Evolutionary conservation across 2,888 invertebrate species (phyloP), one percentile per base, ranked within the genome.

Genomic region (Drosophila recens): DNA sequence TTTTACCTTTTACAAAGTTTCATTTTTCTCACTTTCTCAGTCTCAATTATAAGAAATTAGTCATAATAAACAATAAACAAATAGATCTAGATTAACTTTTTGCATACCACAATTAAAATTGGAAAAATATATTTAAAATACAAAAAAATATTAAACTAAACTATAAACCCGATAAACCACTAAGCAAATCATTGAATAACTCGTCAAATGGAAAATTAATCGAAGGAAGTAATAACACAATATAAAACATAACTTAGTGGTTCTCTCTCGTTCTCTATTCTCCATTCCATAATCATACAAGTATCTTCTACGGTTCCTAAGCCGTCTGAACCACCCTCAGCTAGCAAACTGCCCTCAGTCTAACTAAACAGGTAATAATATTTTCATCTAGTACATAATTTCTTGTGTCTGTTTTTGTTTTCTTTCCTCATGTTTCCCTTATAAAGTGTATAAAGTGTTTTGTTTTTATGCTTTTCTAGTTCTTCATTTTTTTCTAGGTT

Each of bases 41-140:
- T 90, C 90, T 90, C 90, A 90, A 89, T 82, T 82, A 82, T 80
- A 75, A 82, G 66, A 79, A 82, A 78, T 67, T 53, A 79, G 62
- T 71, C 49, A 59, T 70, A 67, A 77, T 54, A 49, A 49, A 59
- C 38, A 59, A 59, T 58, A 49, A 61, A 64, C 46, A 58, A 54
- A 34, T 54, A 48, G 48, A 57, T 46, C 51, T 51, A 65, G 51
- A 43, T 62, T 17, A 62, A 69, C 56, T 46, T 48, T 48, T 58
- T 36, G 70, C 71, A 58, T 46, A 48, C 40, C 57, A 75, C 61
- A 74, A 71, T 61, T 61, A 64, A 75, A 75, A 68, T 68, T 36
- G 51, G 38, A 20, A 51, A 38, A 20, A 42, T 43, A 20, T 54
- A 43, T 56, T 46, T 27, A n/a, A 63, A 23, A 53, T n/a, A 63